phyloP scores from a whole-genome alignment of 2,888 invertebrate species.

The Cactoblastis cactorum region DNA sequence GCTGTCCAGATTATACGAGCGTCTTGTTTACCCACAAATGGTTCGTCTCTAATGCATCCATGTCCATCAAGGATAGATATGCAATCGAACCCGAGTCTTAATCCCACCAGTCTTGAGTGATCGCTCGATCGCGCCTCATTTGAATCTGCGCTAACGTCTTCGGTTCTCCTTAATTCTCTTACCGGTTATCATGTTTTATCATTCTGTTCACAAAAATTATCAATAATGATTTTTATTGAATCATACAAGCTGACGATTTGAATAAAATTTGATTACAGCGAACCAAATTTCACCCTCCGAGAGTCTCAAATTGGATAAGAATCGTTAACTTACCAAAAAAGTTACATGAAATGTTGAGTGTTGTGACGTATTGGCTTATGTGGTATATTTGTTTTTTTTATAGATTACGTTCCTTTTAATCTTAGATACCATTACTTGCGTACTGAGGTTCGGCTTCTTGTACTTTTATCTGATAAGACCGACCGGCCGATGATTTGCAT shows the following conservation, averaged over 20 bases:
- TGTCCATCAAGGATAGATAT: neutral
- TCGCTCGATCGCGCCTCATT: neutral
- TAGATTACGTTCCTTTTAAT: neutral
- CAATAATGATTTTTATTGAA: too few relatives aligned
- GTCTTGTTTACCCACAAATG: neutral
- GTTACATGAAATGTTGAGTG: neutral
- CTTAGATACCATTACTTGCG: constrained; percentile 19
- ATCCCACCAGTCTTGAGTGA: neutral
- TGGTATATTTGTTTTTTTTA: neutral
- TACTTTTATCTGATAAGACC: constrained; percentile 40
- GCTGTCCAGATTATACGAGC: neutral
- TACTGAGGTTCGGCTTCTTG: constrained; percentile 47
- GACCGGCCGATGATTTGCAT: constrained; percentile 35
- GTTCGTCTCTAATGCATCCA: neutral
- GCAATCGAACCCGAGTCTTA: neutral
- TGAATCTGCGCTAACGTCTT: neutral
- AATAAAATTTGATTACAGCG: too few relatives aligned
- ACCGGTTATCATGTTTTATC: too few relatives aligned
- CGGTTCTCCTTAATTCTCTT: too few relatives aligned
- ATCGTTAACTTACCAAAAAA: neutral
- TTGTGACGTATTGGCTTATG: neutral
- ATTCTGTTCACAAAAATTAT: neutral
- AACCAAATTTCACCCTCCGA: too few relatives aligned
- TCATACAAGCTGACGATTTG: neutral
- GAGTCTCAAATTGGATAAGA: neutral